phyloP scores from a whole-genome alignment of 1,140 invertebrate genomes.

The Habropoda laboriosa region DNA sequence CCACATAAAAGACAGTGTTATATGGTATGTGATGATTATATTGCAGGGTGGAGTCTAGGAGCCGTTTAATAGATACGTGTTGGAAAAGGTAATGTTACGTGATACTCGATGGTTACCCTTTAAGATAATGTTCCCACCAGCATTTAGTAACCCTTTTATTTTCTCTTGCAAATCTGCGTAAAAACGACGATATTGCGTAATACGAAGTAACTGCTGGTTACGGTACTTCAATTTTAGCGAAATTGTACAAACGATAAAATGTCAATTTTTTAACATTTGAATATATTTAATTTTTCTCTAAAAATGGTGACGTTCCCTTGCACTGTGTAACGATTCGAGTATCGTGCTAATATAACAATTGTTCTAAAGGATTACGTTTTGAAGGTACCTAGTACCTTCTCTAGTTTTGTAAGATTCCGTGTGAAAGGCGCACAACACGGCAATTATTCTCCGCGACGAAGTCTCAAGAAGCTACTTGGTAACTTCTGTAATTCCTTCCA shows the following conservation, averaged over 20 bases:
- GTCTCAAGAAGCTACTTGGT: background rate
- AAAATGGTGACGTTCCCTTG: too few species aligned
- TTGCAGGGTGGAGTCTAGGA: background rate
- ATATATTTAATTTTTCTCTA: too few species aligned
- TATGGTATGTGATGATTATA: background rate
- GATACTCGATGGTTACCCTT: background rate
- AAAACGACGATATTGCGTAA: too few species aligned
- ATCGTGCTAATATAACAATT: background rate
- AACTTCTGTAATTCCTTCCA: background rate
- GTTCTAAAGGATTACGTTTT: background rate
- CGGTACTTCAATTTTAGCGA: too few species aligned
- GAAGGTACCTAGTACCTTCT: background rate
- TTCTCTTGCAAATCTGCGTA: too few species aligned
- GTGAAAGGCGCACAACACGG: constrained; percentile 3
- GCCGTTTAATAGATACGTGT: background rate
- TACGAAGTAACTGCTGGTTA: too few species aligned
- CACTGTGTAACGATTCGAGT: too few species aligned
- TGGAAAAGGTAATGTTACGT: background rate
- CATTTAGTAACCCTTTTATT: background rate
- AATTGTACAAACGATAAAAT: too few species aligned
- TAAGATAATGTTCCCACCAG: background rate
- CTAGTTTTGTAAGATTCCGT: background rate
- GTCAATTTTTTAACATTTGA: too few species aligned
- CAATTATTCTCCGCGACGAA: background rate
- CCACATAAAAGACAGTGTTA: background rate